Evolutionary conservation across 2,888 invertebrate species (phyloP).

Genomic region (Melieria crassipennis): DNA sequence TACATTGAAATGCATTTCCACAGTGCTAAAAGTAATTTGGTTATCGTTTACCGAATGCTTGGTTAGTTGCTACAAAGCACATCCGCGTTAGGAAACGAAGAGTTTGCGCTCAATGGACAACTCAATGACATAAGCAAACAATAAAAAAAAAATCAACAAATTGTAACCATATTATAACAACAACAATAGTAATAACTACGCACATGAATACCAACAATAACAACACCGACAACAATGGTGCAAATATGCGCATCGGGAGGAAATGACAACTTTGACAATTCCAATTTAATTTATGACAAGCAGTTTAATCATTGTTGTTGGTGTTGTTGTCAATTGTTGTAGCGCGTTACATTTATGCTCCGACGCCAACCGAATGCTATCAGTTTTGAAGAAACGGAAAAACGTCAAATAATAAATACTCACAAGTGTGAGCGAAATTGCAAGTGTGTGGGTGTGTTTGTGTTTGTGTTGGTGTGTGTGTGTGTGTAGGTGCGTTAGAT

Average conservation of each 20-base stretch:
- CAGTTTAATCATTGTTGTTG: constrained; percentile 2
- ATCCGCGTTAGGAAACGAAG: no score
- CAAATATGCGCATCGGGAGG: neutral
- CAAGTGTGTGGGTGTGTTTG: neutral
- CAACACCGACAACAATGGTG: constrained; percentile 1
- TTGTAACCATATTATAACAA: neutral
- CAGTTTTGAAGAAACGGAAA: neutral
- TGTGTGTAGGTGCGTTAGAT: neutral
- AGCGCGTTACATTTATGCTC: neutral
- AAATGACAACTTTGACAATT: constrained; percentile 5
- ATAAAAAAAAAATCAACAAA: constrained; percentile 36
- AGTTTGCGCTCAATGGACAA: no score
- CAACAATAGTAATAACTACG: constrained; percentile 21
- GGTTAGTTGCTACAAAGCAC: no score
- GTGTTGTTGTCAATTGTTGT: neutral
- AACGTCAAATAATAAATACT: neutral
- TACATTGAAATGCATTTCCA: no score
- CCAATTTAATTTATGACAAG: neutral
- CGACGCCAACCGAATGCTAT: neutral
- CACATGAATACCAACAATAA: constrained; percentile 24
- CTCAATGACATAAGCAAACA: no score
- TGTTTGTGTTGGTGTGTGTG: neutral
- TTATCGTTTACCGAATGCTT: no score
- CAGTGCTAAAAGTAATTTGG: no score
- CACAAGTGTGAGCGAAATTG: neutral